Evolutionary conservation across 2,888 invertebrate genomes (phyloP).

Genomic region (Alsophila aescularia): DNA sequence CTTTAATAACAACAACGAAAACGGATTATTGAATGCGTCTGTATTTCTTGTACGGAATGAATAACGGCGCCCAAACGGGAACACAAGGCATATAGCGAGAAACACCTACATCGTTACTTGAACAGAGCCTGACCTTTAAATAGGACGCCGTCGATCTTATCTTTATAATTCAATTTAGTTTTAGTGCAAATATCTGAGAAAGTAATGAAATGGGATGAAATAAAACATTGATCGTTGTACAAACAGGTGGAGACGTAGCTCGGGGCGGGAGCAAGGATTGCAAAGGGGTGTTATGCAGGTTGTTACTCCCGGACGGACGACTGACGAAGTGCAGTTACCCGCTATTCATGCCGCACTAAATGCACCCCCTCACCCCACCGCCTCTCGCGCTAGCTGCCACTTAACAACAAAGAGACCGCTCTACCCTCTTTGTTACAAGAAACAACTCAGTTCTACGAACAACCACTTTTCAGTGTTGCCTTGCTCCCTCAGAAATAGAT

Average conservation of each 20-base stretch:
- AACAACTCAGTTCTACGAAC: conserved; percentile 70
- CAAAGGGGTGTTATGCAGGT: conserved; percentile 64
- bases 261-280: conserved; percentile 40
- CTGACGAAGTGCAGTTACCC: conserved; percentile 82
- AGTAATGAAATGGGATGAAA: conserved; percentile 21
- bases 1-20: conserved; percentile 13
- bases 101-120: neutral
- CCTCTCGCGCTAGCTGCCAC: conserved; percentile 66
- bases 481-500: conserved; percentile 61
- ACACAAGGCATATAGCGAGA: conserved; percentile 8
- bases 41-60: conserved; percentile 2
- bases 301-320: conserved; percentile 78
- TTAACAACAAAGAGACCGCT: conserved; percentile 82
- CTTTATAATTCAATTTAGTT: neutral
- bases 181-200: neutral
- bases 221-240: conserved; percentile 35
- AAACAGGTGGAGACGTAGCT: conserved; percentile 48
- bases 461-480: conserved; percentile 72
- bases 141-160: too few relatives aligned
- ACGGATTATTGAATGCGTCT: conserved; percentile 9
- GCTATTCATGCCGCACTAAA: conserved; percentile 77
- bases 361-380: conserved; percentile 63
- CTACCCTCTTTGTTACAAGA: conserved; percentile 81
- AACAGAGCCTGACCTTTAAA: neutral
- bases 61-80: conserved; percentile 33